Percentiles rank a stretch among this genome's conserved stretches.
phyloP scores from a whole-genome alignment of 2,113 vertebrate genomes.

The Actenoides hombroni region DNA sequence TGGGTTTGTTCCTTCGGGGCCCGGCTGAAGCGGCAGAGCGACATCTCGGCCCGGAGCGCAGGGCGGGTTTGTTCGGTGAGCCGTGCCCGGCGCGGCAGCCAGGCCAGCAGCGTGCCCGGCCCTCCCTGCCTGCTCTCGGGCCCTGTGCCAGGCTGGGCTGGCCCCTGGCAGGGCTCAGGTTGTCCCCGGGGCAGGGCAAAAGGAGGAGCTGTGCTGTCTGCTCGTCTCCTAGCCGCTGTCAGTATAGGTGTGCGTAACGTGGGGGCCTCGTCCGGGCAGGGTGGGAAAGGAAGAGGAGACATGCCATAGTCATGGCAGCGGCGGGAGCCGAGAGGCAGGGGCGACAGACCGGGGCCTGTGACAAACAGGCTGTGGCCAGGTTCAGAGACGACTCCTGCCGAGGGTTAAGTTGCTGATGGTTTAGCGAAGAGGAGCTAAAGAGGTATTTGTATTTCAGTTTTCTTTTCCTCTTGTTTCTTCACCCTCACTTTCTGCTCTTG shows the following conservation, averaged over 20 bases:
- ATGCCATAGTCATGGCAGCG: constrained; percentile 20
- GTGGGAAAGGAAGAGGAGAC: not conserved
- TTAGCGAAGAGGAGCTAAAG: not conserved
- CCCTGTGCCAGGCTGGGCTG: constrained; percentile 1
- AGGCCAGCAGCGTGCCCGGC: not conserved
- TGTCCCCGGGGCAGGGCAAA: not conserved
- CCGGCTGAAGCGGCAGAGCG: not conserved
- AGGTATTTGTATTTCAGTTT: constrained; percentile 41
- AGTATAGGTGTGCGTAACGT: rapidly evolving
- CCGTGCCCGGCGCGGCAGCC: not conserved
- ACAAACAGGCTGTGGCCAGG: not conserved
- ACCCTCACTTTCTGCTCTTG: not conserved
- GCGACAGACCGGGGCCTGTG: not conserved
- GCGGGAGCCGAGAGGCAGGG: not conserved
- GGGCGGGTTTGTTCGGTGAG: not conserved
- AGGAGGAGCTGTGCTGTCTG: constrained; percentile 31
- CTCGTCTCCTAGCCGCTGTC: not conserved
- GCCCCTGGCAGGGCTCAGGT: not conserved
- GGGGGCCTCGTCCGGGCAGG: rapidly evolving
- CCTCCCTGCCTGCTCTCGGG: not conserved
- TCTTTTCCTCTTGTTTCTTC: not conserved
- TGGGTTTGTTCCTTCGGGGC: not conserved
- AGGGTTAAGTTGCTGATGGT: not conserved
- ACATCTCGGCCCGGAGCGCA: not conserved
- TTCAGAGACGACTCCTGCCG: not conserved